Evolutionary conservation across 2,113 vertebrate genomes (phyloP), one percentile per base, ranked within the genome.

Genomic region (Pachycephala philippinensis): DNA sequence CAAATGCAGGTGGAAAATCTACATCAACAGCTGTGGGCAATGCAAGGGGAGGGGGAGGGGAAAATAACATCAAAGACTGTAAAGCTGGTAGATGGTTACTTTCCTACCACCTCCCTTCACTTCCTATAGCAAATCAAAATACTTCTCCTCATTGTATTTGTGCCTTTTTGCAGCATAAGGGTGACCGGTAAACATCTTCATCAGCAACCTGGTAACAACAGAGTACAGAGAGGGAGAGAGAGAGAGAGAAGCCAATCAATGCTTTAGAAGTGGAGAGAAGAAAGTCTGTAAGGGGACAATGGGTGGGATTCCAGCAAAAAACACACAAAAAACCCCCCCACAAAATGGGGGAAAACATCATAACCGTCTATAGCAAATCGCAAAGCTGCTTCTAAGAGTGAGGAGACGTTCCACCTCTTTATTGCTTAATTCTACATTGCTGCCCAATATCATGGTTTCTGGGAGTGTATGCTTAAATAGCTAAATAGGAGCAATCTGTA

Each of bases 121-220:
- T 96, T 93, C 52, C 77, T 20, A 60, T 10, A 27, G 40, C 37
- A 93, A 96, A 96, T 90, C 49, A 50, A 81, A 75, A 7, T 84
- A 89, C 74, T 97, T 89, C 87, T n/a, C 33, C 47, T 90, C 66
- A 15, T 45, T 70, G 40, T 69, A 87, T 88, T 87, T 90, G 80
- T 91, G 95, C 68, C 39, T 93, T 96, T 85, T 60, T 82, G 69
- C 66, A 91, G 40, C 70, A 56, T 0, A 3, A 39, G 40, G 75
- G 86, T 84, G 40, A 87, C 71, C 74, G 94, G 82, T 61, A 83
- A 96, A 87, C 65, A 91, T 71, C 84, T 94, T 87, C 66, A 90
- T 68, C 76, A 72, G 81, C 80, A 96, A n/a, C 28, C 56, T 49
- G 15, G 26, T 54, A 88, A 37, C 80, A 83, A 49, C 16, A 37